These are phyloP conservation scores for Aporrectodea caliginosa DNA, from an alignment of 1,140 invertebrate species.

Conservation along the genomic window DNA sequence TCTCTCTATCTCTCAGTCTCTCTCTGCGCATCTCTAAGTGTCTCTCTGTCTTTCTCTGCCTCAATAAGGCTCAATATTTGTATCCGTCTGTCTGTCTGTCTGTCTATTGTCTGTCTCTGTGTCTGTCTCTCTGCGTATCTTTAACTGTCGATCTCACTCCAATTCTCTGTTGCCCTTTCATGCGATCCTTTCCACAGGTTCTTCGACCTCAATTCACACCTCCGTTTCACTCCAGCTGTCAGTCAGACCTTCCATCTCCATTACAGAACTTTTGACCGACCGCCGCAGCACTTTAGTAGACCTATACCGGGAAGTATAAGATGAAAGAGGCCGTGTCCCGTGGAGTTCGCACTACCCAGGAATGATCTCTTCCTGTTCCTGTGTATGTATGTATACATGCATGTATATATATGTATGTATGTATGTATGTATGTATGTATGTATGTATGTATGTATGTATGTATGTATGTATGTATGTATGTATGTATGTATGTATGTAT, in stretches of 20 bases:
- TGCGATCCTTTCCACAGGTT: no score
- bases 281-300: no score
- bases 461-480: neutral
- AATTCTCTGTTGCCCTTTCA: no score
- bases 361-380: no score
- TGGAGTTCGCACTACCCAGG: no score
- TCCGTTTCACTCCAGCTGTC: no score
- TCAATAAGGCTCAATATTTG: neutral
- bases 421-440: neutral
- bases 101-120: neutral
- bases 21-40: neutral
- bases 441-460: neutral
- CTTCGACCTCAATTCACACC: no score
- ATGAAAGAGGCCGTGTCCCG: no score
- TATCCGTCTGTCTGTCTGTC: neutral
- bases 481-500: conserved; percentile 3
- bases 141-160: neutral
- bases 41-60: neutral
- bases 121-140: neutral
- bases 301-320: no score
- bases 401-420: neutral
- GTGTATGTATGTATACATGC: neutral
- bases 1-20: neutral
- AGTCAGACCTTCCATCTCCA: no score
- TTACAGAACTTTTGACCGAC: no score